phyloP scores from a whole-genome alignment of 2,113 vertebrate genomes.

The Okapia johnstoni region DNA sequence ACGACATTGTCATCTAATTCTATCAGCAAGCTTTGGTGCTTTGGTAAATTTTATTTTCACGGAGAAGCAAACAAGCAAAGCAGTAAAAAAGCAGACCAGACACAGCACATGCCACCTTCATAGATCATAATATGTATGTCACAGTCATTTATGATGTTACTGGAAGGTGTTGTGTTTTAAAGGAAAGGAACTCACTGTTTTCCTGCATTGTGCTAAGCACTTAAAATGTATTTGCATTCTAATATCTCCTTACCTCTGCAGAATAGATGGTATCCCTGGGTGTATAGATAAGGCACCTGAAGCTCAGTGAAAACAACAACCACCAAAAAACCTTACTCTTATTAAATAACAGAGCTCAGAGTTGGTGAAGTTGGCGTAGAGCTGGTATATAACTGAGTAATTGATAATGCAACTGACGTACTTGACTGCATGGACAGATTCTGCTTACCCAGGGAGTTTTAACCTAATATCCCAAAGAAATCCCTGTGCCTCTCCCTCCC shows the following conservation, averaged over 20 bases:
- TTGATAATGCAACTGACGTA: neutral
- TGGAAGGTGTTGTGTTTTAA: neutral
- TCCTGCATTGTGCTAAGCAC: neutral
- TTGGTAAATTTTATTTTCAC: neutral
- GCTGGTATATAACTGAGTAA: neutral
- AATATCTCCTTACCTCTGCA: neutral
- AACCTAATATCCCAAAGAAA: neutral
- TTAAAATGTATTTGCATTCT: neutral
- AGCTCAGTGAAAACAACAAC: neutral
- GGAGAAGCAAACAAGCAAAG: neutral
- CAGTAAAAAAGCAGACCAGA: neutral
- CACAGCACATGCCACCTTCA: neutral
- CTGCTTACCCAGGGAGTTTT: neutral
- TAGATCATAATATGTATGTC: neutral
- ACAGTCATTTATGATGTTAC: neutral
- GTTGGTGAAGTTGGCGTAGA: neutral
- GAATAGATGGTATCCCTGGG: neutral
- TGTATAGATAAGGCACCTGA: neutral
- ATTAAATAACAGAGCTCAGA: neutral
- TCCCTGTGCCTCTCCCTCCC: neutral
- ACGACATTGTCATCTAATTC: neutral
- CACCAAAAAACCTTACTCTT: neutral
- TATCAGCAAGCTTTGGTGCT: neutral
- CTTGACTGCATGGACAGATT: neutral
- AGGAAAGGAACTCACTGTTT: conserved; percentile 20